Evolutionary conservation across 2,113 vertebrate genomes (phyloP).

Genomic region (Brachypteracias leptosomus): DNA sequence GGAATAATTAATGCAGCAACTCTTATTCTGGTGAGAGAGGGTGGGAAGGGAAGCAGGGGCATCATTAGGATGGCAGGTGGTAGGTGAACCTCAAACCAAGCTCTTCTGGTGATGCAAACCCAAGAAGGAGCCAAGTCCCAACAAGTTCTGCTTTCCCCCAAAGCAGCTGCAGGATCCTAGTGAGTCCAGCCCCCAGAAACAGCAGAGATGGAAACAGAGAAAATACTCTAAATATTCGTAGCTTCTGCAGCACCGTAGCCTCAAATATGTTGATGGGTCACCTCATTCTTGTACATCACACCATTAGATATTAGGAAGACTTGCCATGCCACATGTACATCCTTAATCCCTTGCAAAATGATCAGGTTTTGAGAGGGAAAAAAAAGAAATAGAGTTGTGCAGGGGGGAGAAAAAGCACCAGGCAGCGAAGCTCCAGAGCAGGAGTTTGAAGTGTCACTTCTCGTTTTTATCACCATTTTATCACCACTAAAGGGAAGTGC

Average conservation of each 20-base stretch:
- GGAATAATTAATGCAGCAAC: conserved; percentile 31
- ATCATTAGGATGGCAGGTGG: too few species aligned
- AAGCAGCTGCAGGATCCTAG: not conserved
- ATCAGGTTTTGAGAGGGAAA: not conserved
- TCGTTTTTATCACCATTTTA: conserved; percentile 64
- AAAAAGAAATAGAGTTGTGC: not conserved
- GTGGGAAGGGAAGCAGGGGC: not conserved
- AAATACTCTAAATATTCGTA: not conserved
- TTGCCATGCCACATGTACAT: not conserved
- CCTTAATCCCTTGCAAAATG: not conserved
- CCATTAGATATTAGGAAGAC: not conserved
- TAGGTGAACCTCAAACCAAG: not conserved
- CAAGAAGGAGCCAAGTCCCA: not conserved
- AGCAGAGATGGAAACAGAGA: not conserved
- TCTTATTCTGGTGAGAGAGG: not conserved
- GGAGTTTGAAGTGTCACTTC: conserved; percentile 66
- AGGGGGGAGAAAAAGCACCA: conserved; percentile 18
- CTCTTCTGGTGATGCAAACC: not conserved
- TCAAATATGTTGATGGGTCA: not conserved
- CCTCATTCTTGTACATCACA: not conserved
- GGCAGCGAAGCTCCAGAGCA: not conserved
- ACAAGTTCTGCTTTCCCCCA: not conserved
- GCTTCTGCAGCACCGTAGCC: not conserved
- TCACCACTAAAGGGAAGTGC: conserved; percentile 41
- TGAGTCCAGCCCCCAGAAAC: not conserved